Base-by-base conservation (phyloP, 2,113 vertebrate genomes). In the Chloebia gouldiae region DNA sequence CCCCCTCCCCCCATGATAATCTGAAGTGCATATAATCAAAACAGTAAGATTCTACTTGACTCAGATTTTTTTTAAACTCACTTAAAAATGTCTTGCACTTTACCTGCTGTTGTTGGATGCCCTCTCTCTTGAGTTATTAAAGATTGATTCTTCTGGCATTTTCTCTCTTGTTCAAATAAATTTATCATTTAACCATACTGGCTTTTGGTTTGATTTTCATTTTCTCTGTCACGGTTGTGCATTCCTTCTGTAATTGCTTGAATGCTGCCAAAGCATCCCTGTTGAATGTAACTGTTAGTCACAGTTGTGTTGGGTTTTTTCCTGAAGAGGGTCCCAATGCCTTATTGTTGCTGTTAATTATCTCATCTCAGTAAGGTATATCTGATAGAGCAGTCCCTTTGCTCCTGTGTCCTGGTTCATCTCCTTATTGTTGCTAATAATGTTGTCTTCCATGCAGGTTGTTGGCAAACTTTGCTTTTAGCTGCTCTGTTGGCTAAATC, bases 1-100 rank as follows among this genome's bases (percentile, higher is more conserved):
- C 1, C 6, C 9, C 24, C 18, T 23, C 1, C 5, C 9, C 16
- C 18, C 21, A 0, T 33, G 13, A 31, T 50, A 44, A 40, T 64
- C 57, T 56, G 49, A 91, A 81, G 53, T 11, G 78, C 0, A 0
- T 75, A 6, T 86, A 63, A 65, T 45, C 27, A 85, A 78, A 89
- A 35, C 45, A 33, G 7, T 53, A 42, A 53, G 59, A 21, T 27
- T 79, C 24, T 87, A 44, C 57, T 77, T 92, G 25, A 49, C 15
- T 78, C 25, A n/a, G 15, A 7, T 65, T 22, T 44, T 25, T 31
- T 21, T 22, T 42, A 4, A 54, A 30, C 14, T 70, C 12, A 2
- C 8, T 71, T 68, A n/a, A 30, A 50, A 33, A 30, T 59, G 30
- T 77, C 51, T 83, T 86, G 14, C 27, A 44, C 27, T 81, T 90